These are phyloP conservation scores for Bombus fervidus DNA, from an alignment of 1,140 invertebrate genomes.

Conservation along the genomic window DNA sequence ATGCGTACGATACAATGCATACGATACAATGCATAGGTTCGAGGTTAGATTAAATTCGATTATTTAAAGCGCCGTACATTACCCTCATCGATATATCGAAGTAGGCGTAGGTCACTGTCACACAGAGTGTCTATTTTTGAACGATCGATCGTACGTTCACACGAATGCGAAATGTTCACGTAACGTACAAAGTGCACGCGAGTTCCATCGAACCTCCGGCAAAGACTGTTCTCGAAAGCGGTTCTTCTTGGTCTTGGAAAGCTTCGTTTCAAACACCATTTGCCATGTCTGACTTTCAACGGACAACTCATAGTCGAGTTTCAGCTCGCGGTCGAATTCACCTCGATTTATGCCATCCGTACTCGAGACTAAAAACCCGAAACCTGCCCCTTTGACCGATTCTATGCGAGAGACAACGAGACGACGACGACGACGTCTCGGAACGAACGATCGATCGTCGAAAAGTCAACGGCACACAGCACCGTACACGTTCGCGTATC, in stretches of 20 bases:
- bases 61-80: neutral
- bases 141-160: neutral
- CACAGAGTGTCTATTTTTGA: slow-evolving; percentile 7
- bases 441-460: slow-evolving; percentile 41
- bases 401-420: slow-evolving; percentile 1
- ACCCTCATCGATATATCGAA: neutral
- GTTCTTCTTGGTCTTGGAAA: neutral
- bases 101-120: neutral
- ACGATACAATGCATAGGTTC: too few relatives aligned
- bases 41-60: neutral
- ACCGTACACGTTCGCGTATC: neutral
- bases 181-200: neutral
- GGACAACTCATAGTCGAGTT: neutral
- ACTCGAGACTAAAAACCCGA: neutral
- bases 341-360: neutral
- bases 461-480: slow-evolving; percentile 4
- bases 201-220: neutral
- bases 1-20: too few relatives aligned
- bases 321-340: neutral
- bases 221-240: slow-evolving; percentile 34
- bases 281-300: neutral
- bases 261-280: neutral
- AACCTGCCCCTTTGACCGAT: neutral
- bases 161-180: neutral
- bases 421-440: neutral